Evolutionary conservation across 64 coral and sea anemone genomes (phyloP).

Genomic region (Montipora cactus): DNA sequence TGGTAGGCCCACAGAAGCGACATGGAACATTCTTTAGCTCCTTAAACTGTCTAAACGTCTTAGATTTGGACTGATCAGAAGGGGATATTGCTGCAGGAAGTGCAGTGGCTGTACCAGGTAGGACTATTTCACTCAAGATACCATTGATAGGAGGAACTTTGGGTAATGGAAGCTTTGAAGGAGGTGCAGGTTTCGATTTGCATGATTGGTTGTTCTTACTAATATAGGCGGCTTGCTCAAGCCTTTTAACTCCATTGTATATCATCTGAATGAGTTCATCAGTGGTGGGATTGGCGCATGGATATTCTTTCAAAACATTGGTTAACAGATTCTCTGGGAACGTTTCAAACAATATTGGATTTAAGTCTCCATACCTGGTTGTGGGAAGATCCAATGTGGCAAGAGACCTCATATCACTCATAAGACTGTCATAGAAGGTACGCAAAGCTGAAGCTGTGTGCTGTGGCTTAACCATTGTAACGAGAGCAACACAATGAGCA

Average conservation of each 20-base stretch:
- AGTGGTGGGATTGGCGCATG: too few relatives aligned
- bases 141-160: too few relatives aligned
- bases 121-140: too few relatives aligned
- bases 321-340: slow-evolving; percentile 54
- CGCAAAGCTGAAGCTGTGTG: neutral
- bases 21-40: neutral
- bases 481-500: neutral
- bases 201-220: neutral
- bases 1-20: neutral
- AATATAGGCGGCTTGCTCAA: slow-evolving; percentile 40
- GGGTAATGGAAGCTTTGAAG: too few relatives aligned
- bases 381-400: slow-evolving; percentile 56
- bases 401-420: slow-evolving; percentile 67
- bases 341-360: slow-evolving; percentile 40
- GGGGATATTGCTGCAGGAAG: too few relatives aligned
- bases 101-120: too few relatives aligned
- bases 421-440: neutral
- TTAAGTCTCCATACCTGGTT: slow-evolving; percentile 62
- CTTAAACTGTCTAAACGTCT: neutral
- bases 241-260: slow-evolving; percentile 62
- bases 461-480: slow-evolving; percentile 36
- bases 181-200: too few relatives aligned
- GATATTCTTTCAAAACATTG: neutral
- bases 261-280: slow-evolving; percentile 59
- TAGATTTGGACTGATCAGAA: slow-evolving; percentile 4